Percentiles rank a stretch among this genome's conserved stretches.
Conservation (phyloP, 2,888 invertebrate genomes). For the Phaonia tiefii region DNA sequence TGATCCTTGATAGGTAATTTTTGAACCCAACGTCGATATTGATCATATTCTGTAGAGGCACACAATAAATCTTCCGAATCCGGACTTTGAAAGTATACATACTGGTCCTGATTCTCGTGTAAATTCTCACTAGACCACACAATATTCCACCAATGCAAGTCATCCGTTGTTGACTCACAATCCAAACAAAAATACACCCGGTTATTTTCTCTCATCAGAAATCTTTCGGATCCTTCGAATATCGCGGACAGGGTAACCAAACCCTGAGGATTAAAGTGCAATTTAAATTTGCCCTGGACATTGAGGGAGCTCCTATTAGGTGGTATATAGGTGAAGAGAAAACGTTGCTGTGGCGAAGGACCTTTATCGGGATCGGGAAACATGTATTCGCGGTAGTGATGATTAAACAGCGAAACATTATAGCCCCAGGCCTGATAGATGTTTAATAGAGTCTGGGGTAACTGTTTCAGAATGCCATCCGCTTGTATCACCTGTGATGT, state of each 20-base stretch:
- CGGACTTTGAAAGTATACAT: constrained; percentile 28
- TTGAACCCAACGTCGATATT: constrained; percentile 38
- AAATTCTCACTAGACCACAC: neutral
- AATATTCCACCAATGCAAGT: neutral
- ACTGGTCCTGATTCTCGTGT: constrained; percentile 25
- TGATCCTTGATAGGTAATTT: neutral
- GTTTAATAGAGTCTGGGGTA: constrained; percentile 44
- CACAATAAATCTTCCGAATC: constrained; percentile 39
- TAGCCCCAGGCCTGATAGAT: constrained; percentile 48
- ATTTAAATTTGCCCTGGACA: constrained; percentile 45
- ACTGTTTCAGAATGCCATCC: constrained; percentile 16
- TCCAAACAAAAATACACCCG: neutral
- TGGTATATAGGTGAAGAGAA: constrained; percentile 38
- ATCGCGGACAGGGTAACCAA: neutral
- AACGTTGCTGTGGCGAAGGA: constrained; percentile 36
- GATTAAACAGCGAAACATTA: constrained; percentile 45
- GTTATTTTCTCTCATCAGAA: neutral
- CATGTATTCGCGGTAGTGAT: constrained; percentile 38
- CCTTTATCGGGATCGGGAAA: constrained; percentile 29
- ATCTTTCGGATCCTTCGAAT: neutral
- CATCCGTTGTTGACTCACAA: neutral
- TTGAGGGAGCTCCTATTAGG: constrained; percentile 7
- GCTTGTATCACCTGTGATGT: neutral
- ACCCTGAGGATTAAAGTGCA: constrained; percentile 15
- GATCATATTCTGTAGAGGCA: constrained; percentile 44